Percentiles rank a stretch among this genome's conserved stretches.
Conservation (phyloP, 2,797 vertebrate genomes). For the Morelia viridis region DNA sequence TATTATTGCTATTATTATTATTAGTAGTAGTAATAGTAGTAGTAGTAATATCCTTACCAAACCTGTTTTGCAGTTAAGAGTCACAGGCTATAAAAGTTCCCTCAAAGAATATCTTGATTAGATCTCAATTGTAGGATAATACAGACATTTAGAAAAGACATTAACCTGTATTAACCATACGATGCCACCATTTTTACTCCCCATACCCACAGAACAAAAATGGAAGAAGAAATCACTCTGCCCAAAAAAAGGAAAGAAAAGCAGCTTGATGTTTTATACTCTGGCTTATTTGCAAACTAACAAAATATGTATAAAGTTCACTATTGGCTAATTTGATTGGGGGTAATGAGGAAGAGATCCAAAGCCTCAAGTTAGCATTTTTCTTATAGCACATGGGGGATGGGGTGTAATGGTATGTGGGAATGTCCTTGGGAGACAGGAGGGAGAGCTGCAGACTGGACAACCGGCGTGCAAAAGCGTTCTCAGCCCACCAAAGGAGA, state of each 20-base stretch:
- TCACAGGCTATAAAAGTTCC: background rate
- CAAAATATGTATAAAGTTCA: background rate
- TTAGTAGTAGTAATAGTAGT: background rate
- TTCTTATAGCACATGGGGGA: background rate
- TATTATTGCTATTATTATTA: too few relatives aligned
- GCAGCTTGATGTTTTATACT: background rate
- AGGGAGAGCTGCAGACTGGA: background rate
- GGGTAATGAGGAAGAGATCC: background rate
- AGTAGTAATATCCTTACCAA: background rate
- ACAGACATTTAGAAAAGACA: background rate
- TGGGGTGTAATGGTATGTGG: background rate
- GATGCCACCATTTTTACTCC: background rate
- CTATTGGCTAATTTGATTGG: background rate
- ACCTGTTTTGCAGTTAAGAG: background rate
- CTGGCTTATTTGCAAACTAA: background rate
- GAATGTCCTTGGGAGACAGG: background rate
- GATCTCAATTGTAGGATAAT: background rate
- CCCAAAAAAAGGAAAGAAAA: background rate
- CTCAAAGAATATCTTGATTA: background rate
- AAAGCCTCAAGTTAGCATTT: background rate
- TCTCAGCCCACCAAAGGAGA: background rate
- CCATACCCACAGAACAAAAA: background rate
- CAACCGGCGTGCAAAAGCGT: background rate
- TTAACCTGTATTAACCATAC: background rate
- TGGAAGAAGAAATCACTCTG: background rate